A percentile compares a stretch with the other conserved stretches of the same genome.
phyloP scores from a whole-genome alignment of 2,797 vertebrate genomes.

The Mus spretus region DNA sequence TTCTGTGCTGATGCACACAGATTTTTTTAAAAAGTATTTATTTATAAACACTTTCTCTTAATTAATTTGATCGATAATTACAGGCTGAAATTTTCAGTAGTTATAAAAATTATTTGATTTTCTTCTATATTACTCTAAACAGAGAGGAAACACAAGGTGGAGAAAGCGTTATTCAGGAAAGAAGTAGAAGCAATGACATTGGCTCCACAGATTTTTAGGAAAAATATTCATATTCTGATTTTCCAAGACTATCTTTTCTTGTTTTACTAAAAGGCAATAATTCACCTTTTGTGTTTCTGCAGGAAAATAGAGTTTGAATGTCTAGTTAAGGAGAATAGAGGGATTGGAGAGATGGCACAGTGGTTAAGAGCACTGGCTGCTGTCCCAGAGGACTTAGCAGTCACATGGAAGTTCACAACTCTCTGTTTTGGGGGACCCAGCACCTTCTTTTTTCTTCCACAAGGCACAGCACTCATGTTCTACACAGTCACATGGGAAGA shows the following conservation, averaged over 20 bases:
- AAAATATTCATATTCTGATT: constrained; percentile 15
- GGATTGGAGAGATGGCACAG: background rate
- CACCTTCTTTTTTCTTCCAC: background rate
- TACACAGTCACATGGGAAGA: too few species aligned
- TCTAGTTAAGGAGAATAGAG: constrained; percentile 41
- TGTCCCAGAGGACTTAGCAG: background rate
- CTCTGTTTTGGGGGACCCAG: background rate
- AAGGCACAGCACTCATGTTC: too few species aligned
- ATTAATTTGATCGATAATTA: constrained; percentile 59
- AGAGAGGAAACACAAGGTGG: background rate
- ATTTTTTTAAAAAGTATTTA: background rate
- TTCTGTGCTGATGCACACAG: background rate
- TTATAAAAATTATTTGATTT: constrained; percentile 26
- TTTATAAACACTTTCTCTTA: constrained; percentile 19
- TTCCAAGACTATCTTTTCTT: background rate
- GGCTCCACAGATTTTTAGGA: background rate
- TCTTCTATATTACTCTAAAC: constrained; percentile 52
- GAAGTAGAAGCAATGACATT: background rate
- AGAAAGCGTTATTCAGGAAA: constrained; percentile 52
- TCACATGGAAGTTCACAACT: background rate
- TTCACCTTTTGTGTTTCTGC: constrained; percentile 38
- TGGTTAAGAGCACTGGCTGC: background rate
- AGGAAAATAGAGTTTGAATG: constrained; percentile 50
- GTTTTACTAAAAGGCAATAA: constrained; percentile 48
- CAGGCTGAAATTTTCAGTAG: constrained; percentile 47